These are phyloP conservation scores for Scophthalmus maximus DNA, from an alignment of 2,113 vertebrate genomes.

Conservation along the genomic window DNA sequence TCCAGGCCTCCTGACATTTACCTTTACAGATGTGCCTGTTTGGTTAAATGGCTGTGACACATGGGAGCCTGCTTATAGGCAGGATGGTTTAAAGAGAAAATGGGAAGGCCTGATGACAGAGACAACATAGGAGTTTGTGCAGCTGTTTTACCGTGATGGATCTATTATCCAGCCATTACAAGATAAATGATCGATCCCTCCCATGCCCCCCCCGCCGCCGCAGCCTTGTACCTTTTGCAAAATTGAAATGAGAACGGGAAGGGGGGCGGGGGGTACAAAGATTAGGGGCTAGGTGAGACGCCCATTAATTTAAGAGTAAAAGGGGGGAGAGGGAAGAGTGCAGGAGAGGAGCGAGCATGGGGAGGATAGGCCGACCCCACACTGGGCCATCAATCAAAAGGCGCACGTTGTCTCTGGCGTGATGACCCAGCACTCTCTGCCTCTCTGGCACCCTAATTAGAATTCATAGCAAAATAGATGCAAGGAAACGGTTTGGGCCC, in stretches of 20 bases:
- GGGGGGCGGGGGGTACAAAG: slow-evolving; percentile 87
- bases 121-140: slow-evolving; percentile 87
- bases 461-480: slow-evolving; percentile 99
- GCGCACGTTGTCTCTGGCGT: slow-evolving; percentile 87
- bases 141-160: slow-evolving; percentile 98
- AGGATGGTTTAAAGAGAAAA: slow-evolving; percentile 72
- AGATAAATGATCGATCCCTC: slow-evolving; percentile 99
- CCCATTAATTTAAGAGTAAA: slow-evolving; percentile 92
- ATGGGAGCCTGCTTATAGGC: slow-evolving; percentile 49
- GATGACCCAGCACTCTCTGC: slow-evolving; percentile 98
- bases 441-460: slow-evolving; percentile 91
- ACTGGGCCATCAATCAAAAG: slow-evolving; percentile 92
- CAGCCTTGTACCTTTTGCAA: slow-evolving; percentile 84
- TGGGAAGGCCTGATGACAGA: slow-evolving; percentile 77
- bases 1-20: slow-evolving; percentile 60
- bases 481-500: slow-evolving; percentile 96
- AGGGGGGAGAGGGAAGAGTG: slow-evolving; percentile 41
- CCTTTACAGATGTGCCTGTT: slow-evolving; percentile 62
- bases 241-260: slow-evolving; percentile 98
- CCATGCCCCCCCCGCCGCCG: slow-evolving; percentile 86
- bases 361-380: slow-evolving; percentile 87
- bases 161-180: slow-evolving; percentile 99
- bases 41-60: slow-evolving; percentile 74
- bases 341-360: slow-evolving; percentile 67
- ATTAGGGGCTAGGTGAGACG: slow-evolving; percentile 92